Base-by-base conservation (phyloP, 2,113 vertebrate species). In the Petromus typicus region DNA sequence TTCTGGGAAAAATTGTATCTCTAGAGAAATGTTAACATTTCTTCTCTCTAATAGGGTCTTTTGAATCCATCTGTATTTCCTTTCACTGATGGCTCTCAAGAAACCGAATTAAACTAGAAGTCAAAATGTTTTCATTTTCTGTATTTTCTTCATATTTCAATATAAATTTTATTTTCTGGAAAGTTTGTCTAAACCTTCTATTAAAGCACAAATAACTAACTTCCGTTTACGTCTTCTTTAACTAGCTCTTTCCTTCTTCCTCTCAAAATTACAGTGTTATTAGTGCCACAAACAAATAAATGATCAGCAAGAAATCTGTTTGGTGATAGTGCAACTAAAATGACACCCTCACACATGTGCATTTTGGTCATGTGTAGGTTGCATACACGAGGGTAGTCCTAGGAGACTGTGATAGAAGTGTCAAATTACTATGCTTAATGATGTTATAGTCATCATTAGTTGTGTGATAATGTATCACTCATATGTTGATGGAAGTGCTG, bases 151-250 rank as follows among this genome's bases (percentile, higher is more conserved):
- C 27, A 8, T 48, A 40, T 64, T 94, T 78, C 64, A 51, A 63
- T 86, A 54, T 48, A 83, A 9, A 64, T 75, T 86, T 45, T 91
- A 75, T 80, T 86, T 95, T 86, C 4, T 84, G 17, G 73, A 79
- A 66, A 66, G 81, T 63, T 59, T 92, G 10, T 48, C 64, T 69
- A 66, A 90, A 51, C 90, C 3, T 27, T 93, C 40, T 82, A 2
- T 67, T 48, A 45, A 84, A 92, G 84, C 54, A 67, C 5, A 37
- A 7, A 83, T 22, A 71, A 75, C 66, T 27, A 8, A 32, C 17
- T 81, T 79, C 17, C 7, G 30, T 73, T 91, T 87, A 4, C 51
- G 9, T 22, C 22, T 63, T 90, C 45, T 18, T 94, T 63, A 88
- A 75, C 84, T 79, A 89, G 9, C 37, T 85, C 37, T 45, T 8